phyloP scores from a whole-genome alignment of 2,888 invertebrate species.

The Rhaphigaster nebulosa region DNA sequence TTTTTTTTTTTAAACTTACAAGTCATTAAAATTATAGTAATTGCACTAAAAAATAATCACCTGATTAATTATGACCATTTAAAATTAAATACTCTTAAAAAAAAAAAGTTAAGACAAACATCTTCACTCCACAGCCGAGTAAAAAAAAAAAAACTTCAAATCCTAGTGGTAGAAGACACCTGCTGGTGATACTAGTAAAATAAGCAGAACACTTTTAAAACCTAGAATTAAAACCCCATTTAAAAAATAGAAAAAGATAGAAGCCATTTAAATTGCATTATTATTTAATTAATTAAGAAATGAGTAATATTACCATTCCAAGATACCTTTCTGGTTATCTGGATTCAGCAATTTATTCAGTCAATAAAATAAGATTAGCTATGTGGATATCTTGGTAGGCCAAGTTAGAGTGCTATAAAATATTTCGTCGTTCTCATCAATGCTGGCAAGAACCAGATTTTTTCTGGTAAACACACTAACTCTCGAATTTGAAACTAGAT shows the following conservation, averaged over 20 bases:
- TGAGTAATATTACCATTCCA: neutral
- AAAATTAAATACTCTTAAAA: neutral
- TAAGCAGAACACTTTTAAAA: neutral
- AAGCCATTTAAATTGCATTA: too few species aligned
- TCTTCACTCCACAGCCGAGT: neutral
- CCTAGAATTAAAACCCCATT: neutral
- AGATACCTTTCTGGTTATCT: neutral
- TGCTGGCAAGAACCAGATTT: conserved; percentile 78
- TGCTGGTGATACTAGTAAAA: neutral
- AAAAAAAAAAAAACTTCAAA: neutral
- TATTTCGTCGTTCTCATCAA: conserved; percentile 67
- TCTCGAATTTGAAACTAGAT: conserved; percentile 79
- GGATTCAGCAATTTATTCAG: neutral
- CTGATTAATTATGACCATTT: neutral
- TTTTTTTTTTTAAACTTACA: neutral
- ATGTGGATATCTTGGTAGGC: neutral
- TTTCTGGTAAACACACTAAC: conserved; percentile 85
- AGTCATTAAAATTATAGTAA: neutral
- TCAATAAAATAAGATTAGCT: neutral
- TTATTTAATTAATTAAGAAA: neutral
- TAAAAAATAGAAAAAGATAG: too few species aligned
- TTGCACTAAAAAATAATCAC: neutral
- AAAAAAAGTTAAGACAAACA: neutral
- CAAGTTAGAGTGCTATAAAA: conserved; percentile 48
- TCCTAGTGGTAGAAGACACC: neutral